Evolutionary conservation across 2,113 vertebrate genomes (phyloP).

Genomic region (Vombatus ursinus): DNA sequence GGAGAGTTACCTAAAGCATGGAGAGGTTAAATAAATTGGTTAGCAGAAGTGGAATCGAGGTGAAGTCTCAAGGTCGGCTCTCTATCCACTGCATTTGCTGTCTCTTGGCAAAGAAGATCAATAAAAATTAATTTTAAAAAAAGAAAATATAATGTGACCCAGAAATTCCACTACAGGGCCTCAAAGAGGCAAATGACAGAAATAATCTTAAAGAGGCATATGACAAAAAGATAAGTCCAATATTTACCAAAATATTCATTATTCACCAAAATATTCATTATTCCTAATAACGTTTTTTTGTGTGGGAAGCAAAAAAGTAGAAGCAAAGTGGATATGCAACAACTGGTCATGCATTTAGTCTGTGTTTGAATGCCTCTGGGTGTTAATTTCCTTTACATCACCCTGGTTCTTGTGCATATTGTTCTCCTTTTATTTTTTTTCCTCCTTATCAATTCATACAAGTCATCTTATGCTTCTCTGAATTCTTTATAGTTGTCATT

Average conservation of each 20-base stretch:
- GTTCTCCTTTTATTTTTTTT: background rate
- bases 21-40: background rate
- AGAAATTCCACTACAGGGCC: background rate
- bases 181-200: background rate
- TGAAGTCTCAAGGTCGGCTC: background rate
- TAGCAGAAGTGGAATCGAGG: background rate
- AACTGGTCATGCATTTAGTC: background rate
- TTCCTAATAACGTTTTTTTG: background rate
- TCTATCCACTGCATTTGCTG: background rate
- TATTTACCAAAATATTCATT: background rate
- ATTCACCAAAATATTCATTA: background rate
- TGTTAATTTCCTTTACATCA: background rate
- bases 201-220: background rate
- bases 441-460: background rate
- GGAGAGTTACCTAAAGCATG: too few relatives aligned
- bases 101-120: background rate
- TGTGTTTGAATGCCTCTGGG: background rate
- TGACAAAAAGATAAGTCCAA: background rate
- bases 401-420: background rate
- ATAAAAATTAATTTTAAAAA: background rate
- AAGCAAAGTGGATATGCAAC: background rate
- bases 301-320: background rate
- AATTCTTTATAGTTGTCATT: background rate
- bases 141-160: background rate
- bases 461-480: background rate